A percentile compares a stretch with the other conserved stretches of the same genome.
Evolutionary conservation across 64 coral and sea anemone genomes (phyloP).

Genomic region (Anthopleura sola): DNA sequence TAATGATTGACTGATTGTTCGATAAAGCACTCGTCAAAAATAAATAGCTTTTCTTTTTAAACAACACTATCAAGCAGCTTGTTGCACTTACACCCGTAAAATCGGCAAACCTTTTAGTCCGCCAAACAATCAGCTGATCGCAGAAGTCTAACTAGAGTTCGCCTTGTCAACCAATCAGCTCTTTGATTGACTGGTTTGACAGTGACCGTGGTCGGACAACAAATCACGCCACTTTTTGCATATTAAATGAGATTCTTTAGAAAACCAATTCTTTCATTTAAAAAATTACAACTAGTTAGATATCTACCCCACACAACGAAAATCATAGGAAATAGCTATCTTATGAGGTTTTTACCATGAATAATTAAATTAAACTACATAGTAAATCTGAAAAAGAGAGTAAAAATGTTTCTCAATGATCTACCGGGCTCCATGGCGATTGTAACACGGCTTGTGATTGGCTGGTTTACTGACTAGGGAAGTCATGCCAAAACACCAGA

Average conservation of each 20-base stretch:
- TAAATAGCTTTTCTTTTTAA: no score
- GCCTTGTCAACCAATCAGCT: no score
- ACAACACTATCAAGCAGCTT: no score
- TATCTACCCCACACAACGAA: not conserved
- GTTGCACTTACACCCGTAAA: no score
- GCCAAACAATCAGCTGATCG: no score
- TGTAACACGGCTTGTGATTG: constrained; percentile 59
- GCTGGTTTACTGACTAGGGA: constrained; percentile 20
- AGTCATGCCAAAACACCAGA: constrained; percentile 61
- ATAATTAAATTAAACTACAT: not conserved
- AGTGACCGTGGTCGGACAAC: not conserved
- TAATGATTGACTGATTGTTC: no score
- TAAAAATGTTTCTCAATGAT: not conserved
- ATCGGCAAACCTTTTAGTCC: no score
- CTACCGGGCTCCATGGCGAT: not conserved
- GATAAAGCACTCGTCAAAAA: no score
- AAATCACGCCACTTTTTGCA: constrained; percentile 21
- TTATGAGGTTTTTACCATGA: not conserved
- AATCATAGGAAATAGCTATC: not conserved
- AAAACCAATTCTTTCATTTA: not conserved
- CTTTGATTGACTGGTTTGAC: not conserved
- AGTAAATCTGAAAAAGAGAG: not conserved
- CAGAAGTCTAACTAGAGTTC: no score
- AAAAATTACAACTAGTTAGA: not conserved
- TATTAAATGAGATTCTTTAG: not conserved